A percentile compares a stretch with the other conserved stretches of the same genome.
phyloP scores from a whole-genome alignment of 1,140 invertebrate species.

The Bathynomus jamesi region DNA sequence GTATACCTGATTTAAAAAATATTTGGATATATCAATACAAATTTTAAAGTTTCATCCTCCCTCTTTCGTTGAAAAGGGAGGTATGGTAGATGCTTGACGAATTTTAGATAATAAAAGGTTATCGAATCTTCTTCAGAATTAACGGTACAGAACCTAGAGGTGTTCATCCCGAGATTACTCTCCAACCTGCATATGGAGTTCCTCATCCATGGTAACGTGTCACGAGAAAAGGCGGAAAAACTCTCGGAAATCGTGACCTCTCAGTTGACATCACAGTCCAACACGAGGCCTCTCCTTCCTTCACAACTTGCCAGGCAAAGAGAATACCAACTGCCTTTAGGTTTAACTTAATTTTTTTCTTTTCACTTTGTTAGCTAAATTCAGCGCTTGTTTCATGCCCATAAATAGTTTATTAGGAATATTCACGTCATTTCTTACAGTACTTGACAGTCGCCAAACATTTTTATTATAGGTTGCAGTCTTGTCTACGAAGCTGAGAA shows the following conservation, averaged over 20 bases:
- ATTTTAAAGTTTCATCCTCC: no score
- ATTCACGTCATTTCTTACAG: no score
- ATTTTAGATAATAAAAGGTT: no score
- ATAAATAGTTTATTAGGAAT: no score
- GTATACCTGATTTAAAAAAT: no score
- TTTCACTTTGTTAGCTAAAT: no score
- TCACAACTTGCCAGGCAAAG: slow-evolving; percentile 68
- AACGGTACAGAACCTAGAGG: slow-evolving; percentile 61
- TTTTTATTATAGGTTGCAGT: slow-evolving; percentile 61
- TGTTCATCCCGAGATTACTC: slow-evolving; percentile 66
- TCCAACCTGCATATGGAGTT: slow-evolving; percentile 73
- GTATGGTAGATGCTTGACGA: no score
- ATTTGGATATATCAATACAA: no score
- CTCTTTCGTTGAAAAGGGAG: no score
- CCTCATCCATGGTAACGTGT: slow-evolving; percentile 76
- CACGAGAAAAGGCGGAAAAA: slow-evolving; percentile 56
- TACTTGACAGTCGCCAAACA: no score
- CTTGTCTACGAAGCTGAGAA: slow-evolving; percentile 59
- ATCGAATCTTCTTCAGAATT: slow-evolving; percentile 58
- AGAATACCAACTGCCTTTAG: slow-evolving; percentile 74
- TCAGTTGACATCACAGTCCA: slow-evolving; percentile 48
- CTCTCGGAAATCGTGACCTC: slow-evolving; percentile 60
- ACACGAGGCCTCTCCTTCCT: slow-evolving; percentile 61
- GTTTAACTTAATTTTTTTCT: no score
- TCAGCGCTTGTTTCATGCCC: no score